These are phyloP conservation scores for Argynnis bischoffii DNA, from an alignment of 2,888 invertebrate species.

Conservation along the genomic window DNA sequence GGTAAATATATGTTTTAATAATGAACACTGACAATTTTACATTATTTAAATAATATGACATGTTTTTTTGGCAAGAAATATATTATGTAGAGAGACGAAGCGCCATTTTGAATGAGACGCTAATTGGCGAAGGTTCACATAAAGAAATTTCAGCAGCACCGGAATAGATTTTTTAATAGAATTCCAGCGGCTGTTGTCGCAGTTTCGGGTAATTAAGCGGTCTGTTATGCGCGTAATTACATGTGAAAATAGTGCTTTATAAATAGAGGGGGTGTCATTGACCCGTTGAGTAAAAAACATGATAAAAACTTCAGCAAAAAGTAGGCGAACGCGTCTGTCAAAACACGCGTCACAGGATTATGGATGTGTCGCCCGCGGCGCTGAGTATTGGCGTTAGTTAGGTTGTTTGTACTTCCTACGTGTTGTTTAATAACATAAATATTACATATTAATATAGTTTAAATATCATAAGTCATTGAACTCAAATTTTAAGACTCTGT, in stretches of 20 bases:
- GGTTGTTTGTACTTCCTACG: conserved; percentile 13
- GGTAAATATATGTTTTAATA: conserved; percentile 34
- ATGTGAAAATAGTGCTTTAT: conserved; percentile 68
- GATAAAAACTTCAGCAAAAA: conserved; percentile 63
- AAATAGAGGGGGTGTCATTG: conserved; percentile 60
- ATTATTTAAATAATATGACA: conserved; percentile 52
- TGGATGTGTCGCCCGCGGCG: conserved; percentile 72
- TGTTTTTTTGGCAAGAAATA: conserved; percentile 67
- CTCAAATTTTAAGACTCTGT: conserved; percentile 7
- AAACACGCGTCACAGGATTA: conserved; percentile 78
- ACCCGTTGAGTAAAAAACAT: conserved; percentile 46
- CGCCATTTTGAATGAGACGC: conserved; percentile 47
- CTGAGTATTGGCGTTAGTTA: conserved; percentile 25
- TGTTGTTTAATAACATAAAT: conserved; percentile 14
- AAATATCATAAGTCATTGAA: conserved; percentile 13
- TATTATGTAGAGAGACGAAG: conserved; percentile 64
- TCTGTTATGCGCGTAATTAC: conserved; percentile 72
- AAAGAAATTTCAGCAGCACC: conserved; percentile 65
- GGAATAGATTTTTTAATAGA: conserved; percentile 62
- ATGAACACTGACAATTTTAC: conserved; percentile 43
- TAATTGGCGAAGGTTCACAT: conserved; percentile 60
- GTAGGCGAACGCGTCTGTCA: conserved; percentile 64
- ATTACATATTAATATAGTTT: conserved; percentile 2
- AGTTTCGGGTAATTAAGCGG: conserved; percentile 75
- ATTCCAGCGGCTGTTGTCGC: conserved; percentile 59